phyloP scores from a whole-genome alignment of 2,797 vertebrate species.

The Danio jaintianensis region DNA sequence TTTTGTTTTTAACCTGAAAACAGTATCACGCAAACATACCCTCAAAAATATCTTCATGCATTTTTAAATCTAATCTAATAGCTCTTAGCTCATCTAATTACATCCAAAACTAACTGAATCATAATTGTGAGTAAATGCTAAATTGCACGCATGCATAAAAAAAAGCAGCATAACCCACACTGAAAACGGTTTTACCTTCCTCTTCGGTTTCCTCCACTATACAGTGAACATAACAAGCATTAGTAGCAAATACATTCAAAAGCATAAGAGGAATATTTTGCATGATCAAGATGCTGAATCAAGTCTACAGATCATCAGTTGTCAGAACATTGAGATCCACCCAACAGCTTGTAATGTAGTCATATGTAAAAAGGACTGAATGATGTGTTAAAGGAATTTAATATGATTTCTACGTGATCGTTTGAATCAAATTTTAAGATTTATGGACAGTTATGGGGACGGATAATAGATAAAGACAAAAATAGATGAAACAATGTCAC shows the following conservation, averaged over 20 bases:
- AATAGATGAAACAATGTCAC: not conserved
- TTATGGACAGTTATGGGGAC: not conserved
- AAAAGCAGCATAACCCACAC: constrained; percentile 54
- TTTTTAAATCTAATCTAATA: not conserved
- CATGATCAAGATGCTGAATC: constrained; percentile 37
- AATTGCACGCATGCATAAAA: constrained; percentile 38
- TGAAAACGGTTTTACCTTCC: constrained; percentile 63
- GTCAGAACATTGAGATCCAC: constrained; percentile 62
- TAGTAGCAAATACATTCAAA: constrained; percentile 57
- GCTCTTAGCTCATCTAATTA: not conserved
- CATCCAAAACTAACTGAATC: not conserved
- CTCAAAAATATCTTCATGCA: too few relatives aligned
- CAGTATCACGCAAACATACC: too few relatives aligned
- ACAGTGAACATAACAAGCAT: constrained; percentile 68
- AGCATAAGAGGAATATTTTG: constrained; percentile 26
- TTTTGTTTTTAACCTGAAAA: too few relatives aligned
- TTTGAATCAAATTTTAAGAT: not conserved
- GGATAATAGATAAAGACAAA: not conserved
- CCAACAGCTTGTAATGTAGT: constrained; percentile 16
- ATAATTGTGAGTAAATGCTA: not conserved
- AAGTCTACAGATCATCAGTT: constrained; percentile 18
- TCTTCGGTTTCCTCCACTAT: constrained; percentile 65
- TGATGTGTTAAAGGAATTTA: not conserved
- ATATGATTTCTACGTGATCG: not conserved
- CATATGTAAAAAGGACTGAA: not conserved